phyloP scores from a whole-genome alignment of 2,888 invertebrate genomes.

The Lysandra bellargus region DNA sequence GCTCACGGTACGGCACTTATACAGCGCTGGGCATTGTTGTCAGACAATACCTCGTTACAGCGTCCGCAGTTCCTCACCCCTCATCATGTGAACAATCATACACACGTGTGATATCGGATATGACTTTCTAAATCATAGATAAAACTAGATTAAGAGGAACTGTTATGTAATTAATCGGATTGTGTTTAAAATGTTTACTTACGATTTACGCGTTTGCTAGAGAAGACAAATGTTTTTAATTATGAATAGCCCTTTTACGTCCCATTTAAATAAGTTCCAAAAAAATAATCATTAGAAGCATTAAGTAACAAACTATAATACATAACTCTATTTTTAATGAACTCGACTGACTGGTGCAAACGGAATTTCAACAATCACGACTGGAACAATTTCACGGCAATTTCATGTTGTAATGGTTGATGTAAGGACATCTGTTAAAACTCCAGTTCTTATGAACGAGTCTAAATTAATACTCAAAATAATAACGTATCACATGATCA shows the following conservation, averaged over 20 bases:
- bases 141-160: conserved; percentile 3
- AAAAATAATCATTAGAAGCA: too few relatives aligned
- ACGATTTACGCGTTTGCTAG: not conserved
- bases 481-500: not conserved
- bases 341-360: not conserved
- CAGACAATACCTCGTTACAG: not conserved
- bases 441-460: not conserved
- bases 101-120: not conserved
- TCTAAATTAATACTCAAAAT: not conserved
- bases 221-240: not conserved
- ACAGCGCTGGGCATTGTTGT: not conserved
- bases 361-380: not conserved
- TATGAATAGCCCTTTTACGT: too few relatives aligned
- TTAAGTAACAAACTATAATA: not conserved
- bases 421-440: not conserved
- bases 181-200: not conserved
- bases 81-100: not conserved
- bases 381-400: not conserved
- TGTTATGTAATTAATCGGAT: not conserved
- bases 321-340: not conserved
- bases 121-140: not conserved
- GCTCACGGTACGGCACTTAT: not conserved
- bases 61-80: not conserved
- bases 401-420: not conserved
- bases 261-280: too few relatives aligned